Percentiles rank a stretch among this genome's conserved stretches.
These are phyloP conservation scores for Watsonalla cultraria DNA, from an alignment of 2,888 invertebrate genomes.

Conservation along the genomic window DNA sequence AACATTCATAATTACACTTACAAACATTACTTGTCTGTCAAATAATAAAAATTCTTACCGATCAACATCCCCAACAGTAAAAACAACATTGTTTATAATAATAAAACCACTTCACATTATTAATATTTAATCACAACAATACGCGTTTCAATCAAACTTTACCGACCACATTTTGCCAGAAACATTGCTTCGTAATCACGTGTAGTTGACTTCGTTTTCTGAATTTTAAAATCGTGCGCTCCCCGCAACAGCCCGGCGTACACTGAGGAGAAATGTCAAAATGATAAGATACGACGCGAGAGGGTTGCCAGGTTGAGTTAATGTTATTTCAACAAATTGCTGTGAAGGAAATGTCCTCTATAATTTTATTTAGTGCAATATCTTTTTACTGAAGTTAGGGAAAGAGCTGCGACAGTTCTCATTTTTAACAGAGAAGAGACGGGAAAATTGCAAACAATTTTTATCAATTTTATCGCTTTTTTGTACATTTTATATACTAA, in stretches of 20 bases:
- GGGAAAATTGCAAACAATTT: no score
- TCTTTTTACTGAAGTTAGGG: no score
- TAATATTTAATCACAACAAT: conserved; percentile 13
- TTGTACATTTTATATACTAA: no score
- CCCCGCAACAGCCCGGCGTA: conserved; percentile 13
- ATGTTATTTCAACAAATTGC: not conserved
- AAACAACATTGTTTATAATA: conserved; percentile 42
- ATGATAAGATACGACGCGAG: conserved; percentile 30
- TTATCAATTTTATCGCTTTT: no score
- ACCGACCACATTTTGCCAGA: conserved; percentile 6
- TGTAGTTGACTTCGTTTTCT: not conserved
- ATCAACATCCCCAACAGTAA: conserved; percentile 42
- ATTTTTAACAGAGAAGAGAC: no score
- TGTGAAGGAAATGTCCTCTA: not conserved
- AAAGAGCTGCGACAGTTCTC: no score
- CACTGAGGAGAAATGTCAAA: conserved; percentile 27
- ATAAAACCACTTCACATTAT: conserved; percentile 20
- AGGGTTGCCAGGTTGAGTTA: conserved; percentile 17
- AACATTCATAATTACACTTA: no score
- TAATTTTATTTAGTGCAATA: no score
- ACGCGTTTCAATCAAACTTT: not conserved
- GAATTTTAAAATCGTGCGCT: conserved; percentile 14
- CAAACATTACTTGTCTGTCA: conserved; percentile 1
- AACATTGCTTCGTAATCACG: conserved; percentile 10
- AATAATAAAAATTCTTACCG: conserved; percentile 36